Base-by-base conservation (phyloP, 2,113 vertebrate genomes). In the Callopanchax toddi region DNA sequence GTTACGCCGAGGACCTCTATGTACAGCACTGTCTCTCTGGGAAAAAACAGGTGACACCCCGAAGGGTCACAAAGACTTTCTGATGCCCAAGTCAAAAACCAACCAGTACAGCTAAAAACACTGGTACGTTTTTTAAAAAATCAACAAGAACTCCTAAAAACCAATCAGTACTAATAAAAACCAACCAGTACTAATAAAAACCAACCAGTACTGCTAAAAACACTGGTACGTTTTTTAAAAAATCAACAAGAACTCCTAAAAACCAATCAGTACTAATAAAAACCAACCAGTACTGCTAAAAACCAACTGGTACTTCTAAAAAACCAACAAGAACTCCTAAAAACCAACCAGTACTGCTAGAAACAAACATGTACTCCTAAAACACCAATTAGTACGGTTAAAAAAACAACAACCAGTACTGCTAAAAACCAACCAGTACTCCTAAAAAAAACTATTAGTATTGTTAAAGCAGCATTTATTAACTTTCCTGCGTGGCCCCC, bases 1-100 rank as follows among this genome's bases (percentile, higher is more conserved):
- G 36, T 55, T 61, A 54, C 37, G 43, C 51, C 16, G 12, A 29
- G 29, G 34, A 71, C 23, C 17, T 71, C 21, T 7, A 46, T 48
- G 56, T 46, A 23, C 26, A 29, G 62, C 26, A 39, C 3, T 36
- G 57, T 1, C 12, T 48, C 29, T 57, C 36, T 36, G 13, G 29
- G 21, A 60, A 49, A n/a, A 32, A 46, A 52, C 20, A 32, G 45
- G 22, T 48, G 50, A 65, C 5, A 0, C 29, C 42, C 18, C 17
- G n/a, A 20, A 29, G 36, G 39, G 40, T 61, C 55, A 60, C n/a
- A 52, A 60, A 5, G 8, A 51, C 55, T 25, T 34, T 10, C 45
- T 40, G 16, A 20, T 36, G 60, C 42, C 32, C 0, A 12, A 29
- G 20, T 51, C 4, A 8, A 40, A n/a, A n/a, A n/a, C n/a, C 12